Evolutionary conservation across 2,797 vertebrate species (phyloP).

Genomic region (Lacerta agilis): DNA sequence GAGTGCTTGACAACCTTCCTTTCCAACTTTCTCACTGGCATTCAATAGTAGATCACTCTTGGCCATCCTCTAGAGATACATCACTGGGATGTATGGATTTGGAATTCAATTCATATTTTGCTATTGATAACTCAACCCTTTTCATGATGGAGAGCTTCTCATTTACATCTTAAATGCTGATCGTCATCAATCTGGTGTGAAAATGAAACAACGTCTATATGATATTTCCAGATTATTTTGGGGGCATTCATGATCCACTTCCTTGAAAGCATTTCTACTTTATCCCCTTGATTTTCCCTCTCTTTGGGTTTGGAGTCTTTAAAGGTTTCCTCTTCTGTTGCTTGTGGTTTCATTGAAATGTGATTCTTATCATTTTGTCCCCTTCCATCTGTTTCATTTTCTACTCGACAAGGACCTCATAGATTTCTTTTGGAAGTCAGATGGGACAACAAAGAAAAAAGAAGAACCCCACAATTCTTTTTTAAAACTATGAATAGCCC

Average conservation of each 20-base stretch:
- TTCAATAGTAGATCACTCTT: conserved; percentile 64
- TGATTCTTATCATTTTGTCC: conserved; percentile 72
- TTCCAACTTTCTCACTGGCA: conserved; percentile 61
- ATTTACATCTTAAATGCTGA: conserved; percentile 69
- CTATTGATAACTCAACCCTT: conserved; percentile 60
- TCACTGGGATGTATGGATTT: conserved; percentile 61
- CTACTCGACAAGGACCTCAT: conserved; percentile 71
- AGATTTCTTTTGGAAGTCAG: conserved; percentile 72
- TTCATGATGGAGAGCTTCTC: conserved; percentile 63
- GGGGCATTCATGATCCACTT: conserved; percentile 67
- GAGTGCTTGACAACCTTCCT: conserved; percentile 64
- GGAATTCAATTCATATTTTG: conserved; percentile 62
- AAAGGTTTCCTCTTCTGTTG: conserved; percentile 74
- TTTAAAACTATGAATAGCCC: conserved; percentile 75
- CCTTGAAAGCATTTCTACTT: conserved; percentile 57
- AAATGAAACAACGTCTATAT: conserved; percentile 64
- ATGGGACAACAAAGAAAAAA: conserved; percentile 73
- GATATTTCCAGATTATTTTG: conserved; percentile 71
- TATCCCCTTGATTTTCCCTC: conserved; percentile 66
- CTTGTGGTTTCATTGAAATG: conserved; percentile 75
- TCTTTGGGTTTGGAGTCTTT: conserved; percentile 73
- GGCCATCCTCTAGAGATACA: conserved; percentile 67
- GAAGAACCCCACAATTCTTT: conserved; percentile 70
- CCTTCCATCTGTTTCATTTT: conserved; percentile 74
- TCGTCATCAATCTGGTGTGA: conserved; percentile 64